Evolutionary conservation across 2,888 invertebrate genomes (phyloP), one percentile per base, ranked within the genome.

Genomic region (Rhagonycha fulva): DNA sequence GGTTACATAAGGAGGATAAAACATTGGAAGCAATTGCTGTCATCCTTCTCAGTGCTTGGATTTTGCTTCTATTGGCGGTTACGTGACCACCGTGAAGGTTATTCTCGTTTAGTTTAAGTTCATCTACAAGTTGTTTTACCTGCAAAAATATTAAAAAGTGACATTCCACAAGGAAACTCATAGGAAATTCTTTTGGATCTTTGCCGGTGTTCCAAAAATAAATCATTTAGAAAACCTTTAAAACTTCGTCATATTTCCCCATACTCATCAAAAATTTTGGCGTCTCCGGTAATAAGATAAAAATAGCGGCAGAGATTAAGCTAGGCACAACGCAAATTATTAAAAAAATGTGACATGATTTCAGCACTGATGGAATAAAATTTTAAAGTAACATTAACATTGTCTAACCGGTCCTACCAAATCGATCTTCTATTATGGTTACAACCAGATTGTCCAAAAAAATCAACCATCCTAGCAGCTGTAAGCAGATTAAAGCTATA

Each of bases 201-300:
- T 90, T 89, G 5, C 94, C 92, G 0, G 91, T 92, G 83, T 95
- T 95, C 71, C 91, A 84, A 0, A 88, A 84, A 84, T 93, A 95
- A 24, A 96, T 93, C 79, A 84, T 89, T 77, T 88, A 88, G 80
- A 94, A 92, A 3, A 94, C 4, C 4, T 87, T 83, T 80, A 94
- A 83, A 0, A 94, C 94, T 82, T 93, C 91, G 10, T 91, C 90
- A 78, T 92, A 92, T 66, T 91, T 88, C 0, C 93, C 93, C 67
- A 91, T 89, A 0, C 93, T 91, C 91, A 95, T 92, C 4, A 95
- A 88, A 86, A 94, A 95, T 86, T 94, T 94, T 4, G 95, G 95
- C 84, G 94, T 95, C 86, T 95, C 95, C 0, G 95, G 94, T 74
- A 93, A 88, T 77, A 90, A 89, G 78, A 91, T 87, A 71, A 92